Evolutionary conservation across 1,140 invertebrate genomes (phyloP).

Genomic region (Heliconius hermathena): DNA sequence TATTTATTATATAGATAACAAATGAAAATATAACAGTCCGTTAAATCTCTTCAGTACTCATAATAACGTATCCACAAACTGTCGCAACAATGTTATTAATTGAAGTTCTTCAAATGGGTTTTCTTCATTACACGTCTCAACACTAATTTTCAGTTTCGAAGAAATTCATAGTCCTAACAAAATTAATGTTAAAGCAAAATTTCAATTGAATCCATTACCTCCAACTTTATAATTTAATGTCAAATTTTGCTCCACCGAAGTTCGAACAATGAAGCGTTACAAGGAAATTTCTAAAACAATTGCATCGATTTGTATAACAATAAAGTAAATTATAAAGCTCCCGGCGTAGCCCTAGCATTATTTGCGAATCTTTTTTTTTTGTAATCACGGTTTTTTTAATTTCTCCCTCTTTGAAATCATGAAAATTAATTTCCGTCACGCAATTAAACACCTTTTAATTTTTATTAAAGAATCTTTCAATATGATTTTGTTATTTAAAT

Average conservation of each 20-base stretch:
- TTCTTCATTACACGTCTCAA: conserved; percentile 34
- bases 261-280: conserved; percentile 39
- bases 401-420: background rate
- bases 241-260: conserved; percentile 37
- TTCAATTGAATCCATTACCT: conserved; percentile 45
- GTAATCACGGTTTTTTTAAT: background rate
- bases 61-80: background rate
- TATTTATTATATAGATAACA: background rate
- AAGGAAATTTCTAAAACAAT: conserved; percentile 34
- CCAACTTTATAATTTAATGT: conserved; percentile 47
- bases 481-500: background rate
- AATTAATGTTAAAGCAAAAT: conserved; percentile 45
- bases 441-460: conserved; percentile 13
- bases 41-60: background rate
- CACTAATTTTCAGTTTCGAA: conserved; percentile 37
- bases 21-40: background rate
- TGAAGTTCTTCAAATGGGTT: conserved; percentile 30
- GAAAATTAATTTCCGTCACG: conserved; percentile 12
- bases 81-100: conserved; percentile 15
- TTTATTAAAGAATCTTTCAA: background rate
- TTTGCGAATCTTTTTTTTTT: conserved; percentile 9
- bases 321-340: conserved; percentile 29
- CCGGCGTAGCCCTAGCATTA: conserved; percentile 3
- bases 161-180: conserved; percentile 37
- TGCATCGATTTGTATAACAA: conserved; percentile 37